Evolutionary conservation across 2,888 invertebrate genomes (phyloP), one percentile per base, ranked within the genome.

Genomic region (Agriopis leucophaearia): DNA sequence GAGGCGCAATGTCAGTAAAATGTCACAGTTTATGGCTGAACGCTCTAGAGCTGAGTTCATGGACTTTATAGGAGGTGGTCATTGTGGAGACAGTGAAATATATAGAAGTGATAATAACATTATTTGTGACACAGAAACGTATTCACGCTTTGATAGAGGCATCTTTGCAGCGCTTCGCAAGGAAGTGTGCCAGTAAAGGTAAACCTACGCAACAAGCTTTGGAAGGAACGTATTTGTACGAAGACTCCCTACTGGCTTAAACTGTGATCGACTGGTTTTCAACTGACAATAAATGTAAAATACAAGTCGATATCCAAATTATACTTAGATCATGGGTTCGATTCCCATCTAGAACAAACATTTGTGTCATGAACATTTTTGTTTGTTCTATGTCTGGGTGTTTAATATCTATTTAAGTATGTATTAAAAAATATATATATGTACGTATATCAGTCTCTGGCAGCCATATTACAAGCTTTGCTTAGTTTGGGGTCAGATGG

Each of bases 1-100:
- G 83, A 86, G 82, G 82, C 75, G 86, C 88, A 88, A 85, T 89
- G 88, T 86, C 88, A 87, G 83, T 90, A 88, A 91, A 92, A 90
- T 90, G 89, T 88, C 88, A 86, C 81, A 88, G 84, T 91, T 90
- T 88, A 90, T 85, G 87, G 83, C 83, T 81, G 79, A 82, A 82
- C 83, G 86, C 85, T 84, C 85, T 78, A 81, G 84, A 82, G 85
- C 83, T 73, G 83, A 80, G 88, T 88, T 90, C 89, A 88, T 78
- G 89, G 87, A 81, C 88, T 60, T 59, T 56, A 62, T 60, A 70
- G 64, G 65, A 72, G 73, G 70, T 78, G 72, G 76, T 76, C 40
- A 16, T 50, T 60, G 44, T 45, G 52, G 15, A 65, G 52, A 27
- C 40, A 47, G 27, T 12, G 12, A 12, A 9, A 18, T 44, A 48